Conservation (phyloP, 2,113 vertebrate genomes). For the Terrapene triunguis region DNA sequence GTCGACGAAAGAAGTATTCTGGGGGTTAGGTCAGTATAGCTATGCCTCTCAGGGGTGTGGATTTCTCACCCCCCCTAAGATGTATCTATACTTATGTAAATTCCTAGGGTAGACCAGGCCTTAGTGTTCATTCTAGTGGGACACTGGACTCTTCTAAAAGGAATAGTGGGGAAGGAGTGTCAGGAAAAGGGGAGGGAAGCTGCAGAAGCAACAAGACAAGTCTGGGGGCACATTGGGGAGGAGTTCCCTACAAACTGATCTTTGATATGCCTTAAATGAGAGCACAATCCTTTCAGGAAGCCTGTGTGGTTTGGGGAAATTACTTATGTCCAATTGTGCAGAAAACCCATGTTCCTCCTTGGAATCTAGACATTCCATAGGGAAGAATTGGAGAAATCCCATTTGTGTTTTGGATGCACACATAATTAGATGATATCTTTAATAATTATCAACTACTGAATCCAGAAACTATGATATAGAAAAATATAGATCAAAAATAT, state of each 20-base stretch:
- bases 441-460: accelerated
- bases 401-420: accelerated
- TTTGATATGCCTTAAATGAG: background rate
- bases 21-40: background rate
- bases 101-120: background rate
- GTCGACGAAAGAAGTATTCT: background rate
- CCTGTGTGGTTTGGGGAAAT: background rate
- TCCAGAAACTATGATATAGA: accelerated
- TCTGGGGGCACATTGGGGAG: background rate
- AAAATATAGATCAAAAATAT: accelerated
- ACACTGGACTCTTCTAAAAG: background rate
- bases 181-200: background rate
- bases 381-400: accelerated
- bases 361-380: background rate
- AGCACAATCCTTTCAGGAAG: background rate
- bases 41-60: background rate
- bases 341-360: accelerated
- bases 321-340: background rate
- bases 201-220: background rate
- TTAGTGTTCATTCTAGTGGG: background rate
- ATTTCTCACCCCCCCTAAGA: background rate
- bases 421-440: background rate
- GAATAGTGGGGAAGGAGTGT: background rate
- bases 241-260: background rate
- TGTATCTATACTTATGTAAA: background rate